A percentile compares a stretch with the other conserved stretches of the same genome.
phyloP scores from a whole-genome alignment of 2,113 vertebrate species.

The Aegithalos caudatus region DNA sequence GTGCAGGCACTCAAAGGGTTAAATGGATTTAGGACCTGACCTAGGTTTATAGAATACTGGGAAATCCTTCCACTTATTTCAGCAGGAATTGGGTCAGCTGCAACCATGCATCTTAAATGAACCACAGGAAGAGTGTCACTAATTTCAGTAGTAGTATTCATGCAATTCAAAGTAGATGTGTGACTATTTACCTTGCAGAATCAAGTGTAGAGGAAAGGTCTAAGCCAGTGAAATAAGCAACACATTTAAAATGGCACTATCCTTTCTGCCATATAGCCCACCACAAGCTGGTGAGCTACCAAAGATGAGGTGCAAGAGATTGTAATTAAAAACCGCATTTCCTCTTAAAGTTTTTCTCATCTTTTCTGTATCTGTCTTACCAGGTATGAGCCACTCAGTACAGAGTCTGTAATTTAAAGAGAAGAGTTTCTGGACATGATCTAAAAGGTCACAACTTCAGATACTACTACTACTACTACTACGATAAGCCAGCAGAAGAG shows the following conservation, averaged over 20 bases:
- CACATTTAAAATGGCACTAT: not conserved
- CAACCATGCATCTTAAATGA: not conserved
- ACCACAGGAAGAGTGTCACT: not conserved
- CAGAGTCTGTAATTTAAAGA: not conserved
- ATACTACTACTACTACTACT: not conserved
- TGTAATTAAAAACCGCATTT: not conserved
- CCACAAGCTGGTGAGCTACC: not conserved
- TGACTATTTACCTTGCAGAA: not conserved
- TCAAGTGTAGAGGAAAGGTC: not conserved
- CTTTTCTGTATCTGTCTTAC: not conserved
- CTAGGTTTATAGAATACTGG: not conserved
- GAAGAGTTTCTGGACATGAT: not conserved
- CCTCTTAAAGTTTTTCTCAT: not conserved
- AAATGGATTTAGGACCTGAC: not conserved
- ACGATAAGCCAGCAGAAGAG: not conserved
- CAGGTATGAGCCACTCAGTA: not conserved
- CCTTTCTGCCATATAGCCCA: not conserved
- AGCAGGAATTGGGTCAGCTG: not conserved
- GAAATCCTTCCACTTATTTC: conserved; percentile 2
- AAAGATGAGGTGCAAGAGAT: not conserved
- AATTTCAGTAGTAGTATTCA: not conserved
- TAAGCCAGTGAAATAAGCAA: not conserved
- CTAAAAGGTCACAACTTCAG: not conserved
- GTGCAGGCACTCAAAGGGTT: not conserved
- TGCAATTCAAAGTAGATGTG: not conserved